Percentiles rank a stretch among this genome's conserved stretches.
These are phyloP conservation scores for Laticauda laticaudata DNA, from an alignment of 2,113 vertebrate species.

Conservation along the genomic window DNA sequence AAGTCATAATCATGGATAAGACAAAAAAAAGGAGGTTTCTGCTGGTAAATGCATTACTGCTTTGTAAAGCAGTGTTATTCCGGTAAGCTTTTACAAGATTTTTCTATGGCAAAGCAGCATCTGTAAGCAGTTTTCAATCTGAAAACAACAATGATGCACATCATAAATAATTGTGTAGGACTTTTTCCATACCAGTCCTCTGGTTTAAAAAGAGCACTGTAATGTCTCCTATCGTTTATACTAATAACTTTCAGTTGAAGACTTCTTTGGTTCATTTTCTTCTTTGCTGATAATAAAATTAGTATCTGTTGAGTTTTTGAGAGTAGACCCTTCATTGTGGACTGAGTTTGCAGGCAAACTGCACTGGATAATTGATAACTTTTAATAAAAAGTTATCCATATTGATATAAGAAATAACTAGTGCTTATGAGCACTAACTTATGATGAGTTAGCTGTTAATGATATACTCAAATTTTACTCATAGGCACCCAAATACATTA, in stretches of 20 bases:
- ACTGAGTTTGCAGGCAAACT: not conserved
- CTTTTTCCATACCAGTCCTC: constrained; percentile 42
- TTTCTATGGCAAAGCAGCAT: constrained; percentile 43
- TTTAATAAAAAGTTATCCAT: not conserved
- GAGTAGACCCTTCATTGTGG: not conserved
- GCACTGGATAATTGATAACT: not conserved
- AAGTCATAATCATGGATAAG: constrained; percentile 52
- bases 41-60: constrained; percentile 40
- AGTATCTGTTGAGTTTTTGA: not conserved
- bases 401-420: not conserved
- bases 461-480: not conserved
- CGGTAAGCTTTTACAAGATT: constrained; percentile 52
- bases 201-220: constrained; percentile 26
- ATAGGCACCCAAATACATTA: not conserved
- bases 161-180: constrained; percentile 38
- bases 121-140: constrained; percentile 50
- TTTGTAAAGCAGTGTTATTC: constrained; percentile 58
- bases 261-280: not conserved
- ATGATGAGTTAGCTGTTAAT: not conserved
- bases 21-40: constrained; percentile 46
- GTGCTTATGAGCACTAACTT: not conserved
- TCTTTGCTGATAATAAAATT: constrained; percentile 15
- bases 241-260: not conserved
- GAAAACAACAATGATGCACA: constrained; percentile 51
- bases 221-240: constrained; percentile 3